phyloP scores from a whole-genome alignment of 2,113 vertebrate genomes.

The Irena cyanogastra region DNA sequence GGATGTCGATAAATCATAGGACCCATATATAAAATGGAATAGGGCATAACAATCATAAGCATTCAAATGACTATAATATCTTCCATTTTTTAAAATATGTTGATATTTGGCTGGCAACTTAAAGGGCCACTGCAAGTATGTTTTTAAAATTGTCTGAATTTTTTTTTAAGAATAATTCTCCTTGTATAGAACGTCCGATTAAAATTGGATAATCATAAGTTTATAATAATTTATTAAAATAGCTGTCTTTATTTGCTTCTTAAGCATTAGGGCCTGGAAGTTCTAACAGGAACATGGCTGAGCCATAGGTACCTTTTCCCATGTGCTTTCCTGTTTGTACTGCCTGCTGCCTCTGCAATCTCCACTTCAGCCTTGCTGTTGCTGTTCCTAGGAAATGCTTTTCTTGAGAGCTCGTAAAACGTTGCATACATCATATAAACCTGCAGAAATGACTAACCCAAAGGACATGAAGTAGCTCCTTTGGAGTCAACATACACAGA shows the following conservation, averaged over 20 bases:
- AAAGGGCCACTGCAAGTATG: neutral
- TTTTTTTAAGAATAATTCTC: neutral
- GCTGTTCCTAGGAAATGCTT: neutral
- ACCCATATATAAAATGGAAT: conserved; percentile 56
- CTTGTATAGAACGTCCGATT: neutral
- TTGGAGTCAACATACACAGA: neutral
- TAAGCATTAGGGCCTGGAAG: neutral
- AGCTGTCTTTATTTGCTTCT: neutral
- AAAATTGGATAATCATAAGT: neutral
- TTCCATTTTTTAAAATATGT: neutral
- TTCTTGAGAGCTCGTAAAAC: conserved; percentile 18
- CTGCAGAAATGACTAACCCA: neutral
- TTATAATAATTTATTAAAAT: neutral
- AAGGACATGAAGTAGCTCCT: neutral
- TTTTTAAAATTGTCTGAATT: neutral
- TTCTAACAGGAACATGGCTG: neutral
- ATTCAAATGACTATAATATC: conserved; percentile 18
- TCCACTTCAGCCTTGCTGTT: neutral
- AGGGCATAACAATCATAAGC: conserved; percentile 29
- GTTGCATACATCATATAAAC: neutral
- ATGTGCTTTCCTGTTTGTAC: neutral
- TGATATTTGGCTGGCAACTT: neutral
- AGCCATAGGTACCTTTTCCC: neutral
- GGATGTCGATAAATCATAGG: conserved; percentile 72
- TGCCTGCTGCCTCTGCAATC: neutral